Percentiles rank a stretch among this genome's conserved stretches.
phyloP scores from a whole-genome alignment of 2,888 invertebrate genomes.

The Gerris lacustris region DNA sequence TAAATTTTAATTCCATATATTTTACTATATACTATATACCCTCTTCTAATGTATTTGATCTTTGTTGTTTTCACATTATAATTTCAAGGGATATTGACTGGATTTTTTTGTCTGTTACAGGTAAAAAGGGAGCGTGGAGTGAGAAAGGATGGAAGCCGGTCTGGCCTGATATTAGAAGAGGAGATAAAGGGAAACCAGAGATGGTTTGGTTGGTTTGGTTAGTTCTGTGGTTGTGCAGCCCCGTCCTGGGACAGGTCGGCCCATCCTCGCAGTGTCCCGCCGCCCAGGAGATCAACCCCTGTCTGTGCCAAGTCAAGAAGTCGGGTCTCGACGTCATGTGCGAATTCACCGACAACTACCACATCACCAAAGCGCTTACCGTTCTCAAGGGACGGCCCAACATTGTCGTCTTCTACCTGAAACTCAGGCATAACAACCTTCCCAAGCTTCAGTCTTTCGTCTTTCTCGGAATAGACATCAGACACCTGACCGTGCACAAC shows the following conservation, averaged over 20 bases:
- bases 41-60: too few species aligned
- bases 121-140: slow-evolving; percentile 4
- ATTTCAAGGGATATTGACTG: too few species aligned
- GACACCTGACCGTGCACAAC: slow-evolving; percentile 77
- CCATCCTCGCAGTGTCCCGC: slow-evolving; percentile 50
- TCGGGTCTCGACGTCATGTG: slow-evolving; percentile 79
- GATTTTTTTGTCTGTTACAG: background rate
- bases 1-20: too few species aligned
- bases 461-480: slow-evolving; percentile 74
- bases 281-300: slow-evolving; percentile 61
- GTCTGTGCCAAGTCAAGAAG: slow-evolving; percentile 73
- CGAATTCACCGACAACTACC: slow-evolving; percentile 69
- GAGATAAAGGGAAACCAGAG: slow-evolving; percentile 16
- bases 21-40: too few species aligned
- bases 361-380: slow-evolving; percentile 68
- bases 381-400: slow-evolving; percentile 63
- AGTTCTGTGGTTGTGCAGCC: slow-evolving; percentile 13
- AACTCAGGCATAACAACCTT: slow-evolving; percentile 71
- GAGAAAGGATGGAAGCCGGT: slow-evolving; percentile 8
- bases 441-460: slow-evolving; percentile 75
- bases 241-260: slow-evolving; percentile 18
- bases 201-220: slow-evolving; percentile 13
- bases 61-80: too few species aligned
- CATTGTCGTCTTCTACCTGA: slow-evolving; percentile 74
- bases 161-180: slow-evolving; percentile 11